Conservation (phyloP, 2,113 vertebrate genomes). For the Asarcornis scutulata region DNA sequence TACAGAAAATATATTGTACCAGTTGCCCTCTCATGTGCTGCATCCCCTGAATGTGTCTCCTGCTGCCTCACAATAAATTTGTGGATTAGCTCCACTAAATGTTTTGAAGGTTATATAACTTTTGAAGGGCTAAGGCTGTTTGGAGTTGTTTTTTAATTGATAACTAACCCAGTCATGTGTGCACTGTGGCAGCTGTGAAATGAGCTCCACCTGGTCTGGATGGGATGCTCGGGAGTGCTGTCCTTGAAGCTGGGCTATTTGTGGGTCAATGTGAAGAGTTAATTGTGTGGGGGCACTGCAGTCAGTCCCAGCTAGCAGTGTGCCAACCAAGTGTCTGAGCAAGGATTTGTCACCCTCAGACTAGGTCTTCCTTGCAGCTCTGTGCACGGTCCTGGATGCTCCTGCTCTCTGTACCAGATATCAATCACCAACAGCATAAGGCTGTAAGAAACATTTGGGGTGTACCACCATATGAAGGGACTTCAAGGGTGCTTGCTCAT, state of each 20-base stretch:
- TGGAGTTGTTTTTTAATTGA: neutral
- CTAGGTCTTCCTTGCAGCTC: neutral
- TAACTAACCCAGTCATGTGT: neutral
- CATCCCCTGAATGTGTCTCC: neutral
- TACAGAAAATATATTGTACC: neutral
- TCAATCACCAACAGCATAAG: neutral
- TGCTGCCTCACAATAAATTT: neutral
- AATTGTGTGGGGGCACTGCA: neutral
- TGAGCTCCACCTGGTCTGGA: neutral
- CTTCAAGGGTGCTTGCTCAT: neutral
- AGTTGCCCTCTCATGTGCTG: neutral
- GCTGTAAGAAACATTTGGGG: neutral
- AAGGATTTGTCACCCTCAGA: neutral
- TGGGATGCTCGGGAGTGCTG: neutral
- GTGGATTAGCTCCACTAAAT: neutral
- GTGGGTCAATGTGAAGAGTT: neutral
- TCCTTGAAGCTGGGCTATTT: neutral
- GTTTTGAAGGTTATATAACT: neutral
- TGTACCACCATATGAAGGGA: neutral
- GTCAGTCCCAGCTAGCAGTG: neutral
- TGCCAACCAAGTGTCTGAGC: neutral
- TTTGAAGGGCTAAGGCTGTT: neutral
- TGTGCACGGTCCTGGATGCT: rapidly evolving
- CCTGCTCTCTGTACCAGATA: neutral
- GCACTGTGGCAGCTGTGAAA: neutral